Base-by-base conservation (phyloP, 2,797 vertebrate genomes). In the Podargus strigoides region DNA sequence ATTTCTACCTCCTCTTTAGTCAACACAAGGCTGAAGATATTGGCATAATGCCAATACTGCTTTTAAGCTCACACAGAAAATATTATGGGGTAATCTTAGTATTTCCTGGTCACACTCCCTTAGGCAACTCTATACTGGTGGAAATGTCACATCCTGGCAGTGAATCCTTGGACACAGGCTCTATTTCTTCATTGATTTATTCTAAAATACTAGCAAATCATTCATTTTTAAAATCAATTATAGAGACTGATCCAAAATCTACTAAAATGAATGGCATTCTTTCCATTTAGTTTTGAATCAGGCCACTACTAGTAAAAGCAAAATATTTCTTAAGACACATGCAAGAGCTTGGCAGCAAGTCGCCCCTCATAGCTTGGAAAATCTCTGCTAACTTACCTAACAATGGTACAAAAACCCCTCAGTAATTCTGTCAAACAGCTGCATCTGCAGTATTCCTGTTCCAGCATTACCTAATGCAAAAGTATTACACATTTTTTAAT, bases 1-100 rank as follows among this genome's bases (percentile, higher is more conserved):
- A 89, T 88, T 95, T 77, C 66, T 62, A 85, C 62, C 26, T 76
- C 41, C 78, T 90, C 77, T 81, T 72, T 8, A 94, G 44, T 46
- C 80, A 94, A 90, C 11, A 18, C 30, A 44, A 85, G 50, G 74
- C 83, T 70, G 58, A 88, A 88, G 49, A 90, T 10, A 24, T 0
- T 55, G 87, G 93, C 90, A 58, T 22, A 70, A 91, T 22, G 83
- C 95, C 95, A 95, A 69, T 17, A 89, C 56, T 88, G 74, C 95
- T 96, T 95, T 96, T 96, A 94, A 82, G 62, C 79, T 88, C 70
- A 87, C 52, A 89, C 27, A 80, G 83, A 94, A 95, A 96, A 96
- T 87, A 94, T 87, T 89, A 93, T 17, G 36, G 88, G 44, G 70
- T 53, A 85, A 93, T 87, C 89, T 90, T 74, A 86, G 67, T 47